These are phyloP conservation scores for Heliconius sara DNA, from an alignment of 2,888 invertebrate genomes.

Conservation along the genomic window DNA sequence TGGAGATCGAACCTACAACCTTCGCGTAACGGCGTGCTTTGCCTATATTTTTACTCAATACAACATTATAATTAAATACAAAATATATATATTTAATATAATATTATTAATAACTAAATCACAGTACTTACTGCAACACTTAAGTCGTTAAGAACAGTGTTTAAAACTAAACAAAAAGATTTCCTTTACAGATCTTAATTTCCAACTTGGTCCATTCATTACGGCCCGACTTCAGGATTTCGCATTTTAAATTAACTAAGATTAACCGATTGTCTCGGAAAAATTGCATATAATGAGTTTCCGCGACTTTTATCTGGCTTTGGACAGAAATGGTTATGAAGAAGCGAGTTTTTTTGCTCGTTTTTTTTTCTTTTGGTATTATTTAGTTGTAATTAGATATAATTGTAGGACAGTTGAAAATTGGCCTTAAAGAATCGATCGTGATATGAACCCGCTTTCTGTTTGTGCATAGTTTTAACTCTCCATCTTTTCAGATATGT, in stretches of 20 bases:
- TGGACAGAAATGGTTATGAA: constrained; percentile 5
- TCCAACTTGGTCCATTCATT: constrained; percentile 47
- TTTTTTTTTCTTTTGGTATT: not conserved
- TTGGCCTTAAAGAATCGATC: no score
- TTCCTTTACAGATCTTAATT: constrained; percentile 46
- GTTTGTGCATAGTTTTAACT: no score
- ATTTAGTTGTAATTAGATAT: not conserved
- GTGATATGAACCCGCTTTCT: no score
- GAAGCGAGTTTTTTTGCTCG: not conserved
- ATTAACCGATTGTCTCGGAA: constrained; percentile 36
- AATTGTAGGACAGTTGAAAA: no score
- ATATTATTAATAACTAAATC: constrained; percentile 17
- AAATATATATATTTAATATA: not conserved
- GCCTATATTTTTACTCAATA: not conserved
- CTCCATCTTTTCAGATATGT: no score
- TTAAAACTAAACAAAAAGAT: constrained; percentile 38
- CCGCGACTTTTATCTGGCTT: constrained; percentile 4
- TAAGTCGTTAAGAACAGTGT: constrained; percentile 30
- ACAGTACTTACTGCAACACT: constrained; percentile 15
- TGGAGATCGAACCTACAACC: no score
- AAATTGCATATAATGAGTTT: constrained; percentile 25
- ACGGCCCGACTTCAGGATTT: constrained; percentile 44
- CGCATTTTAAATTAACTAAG: constrained; percentile 49
- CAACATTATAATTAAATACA: not conserved
- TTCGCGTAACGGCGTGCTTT: no score